These are phyloP conservation scores for Spermophilus dauricus DNA, from an alignment of 2,113 vertebrate genomes.

Conservation along the genomic window DNA sequence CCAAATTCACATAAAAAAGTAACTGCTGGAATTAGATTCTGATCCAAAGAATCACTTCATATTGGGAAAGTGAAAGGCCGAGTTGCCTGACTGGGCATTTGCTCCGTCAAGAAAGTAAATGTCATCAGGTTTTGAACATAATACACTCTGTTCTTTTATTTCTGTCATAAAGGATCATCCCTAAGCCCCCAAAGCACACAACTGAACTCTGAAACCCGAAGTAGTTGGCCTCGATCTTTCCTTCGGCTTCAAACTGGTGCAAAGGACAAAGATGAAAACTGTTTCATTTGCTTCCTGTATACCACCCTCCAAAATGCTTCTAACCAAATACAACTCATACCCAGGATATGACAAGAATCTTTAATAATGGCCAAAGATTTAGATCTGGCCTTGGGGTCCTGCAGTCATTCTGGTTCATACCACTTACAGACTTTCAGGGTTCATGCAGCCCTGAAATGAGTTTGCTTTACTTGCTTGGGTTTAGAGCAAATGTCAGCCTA, in stretches of 20 bases:
- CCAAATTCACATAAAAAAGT: background rate
- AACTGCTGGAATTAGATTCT: background rate
- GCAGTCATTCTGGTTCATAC: background rate
- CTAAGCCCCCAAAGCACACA: slow-evolving; percentile 50
- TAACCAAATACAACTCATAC: background rate
- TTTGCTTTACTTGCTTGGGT: background rate
- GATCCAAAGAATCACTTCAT: background rate
- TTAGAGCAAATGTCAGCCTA: background rate
- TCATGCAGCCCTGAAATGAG: background rate
- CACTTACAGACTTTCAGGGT: background rate
- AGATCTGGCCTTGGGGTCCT: background rate
- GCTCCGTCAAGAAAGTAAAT: slow-evolving; percentile 60
- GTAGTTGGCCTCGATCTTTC: background rate
- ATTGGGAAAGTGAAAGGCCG: background rate
- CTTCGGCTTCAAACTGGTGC: background rate
- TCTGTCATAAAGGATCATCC: slow-evolving; percentile 62
- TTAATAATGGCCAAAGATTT: background rate
- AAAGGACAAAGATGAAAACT: slow-evolving; percentile 36
- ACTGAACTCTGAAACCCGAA: background rate
- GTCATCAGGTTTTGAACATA: background rate
- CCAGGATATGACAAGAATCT: background rate
- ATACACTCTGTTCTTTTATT: slow-evolving; percentile 56
- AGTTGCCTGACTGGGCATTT: background rate
- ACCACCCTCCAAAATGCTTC: background rate
- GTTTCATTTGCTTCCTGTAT: background rate